Evolutionary conservation across 2,888 invertebrate species (phyloP).

Genomic region (Pristionchus entomophagus): DNA sequence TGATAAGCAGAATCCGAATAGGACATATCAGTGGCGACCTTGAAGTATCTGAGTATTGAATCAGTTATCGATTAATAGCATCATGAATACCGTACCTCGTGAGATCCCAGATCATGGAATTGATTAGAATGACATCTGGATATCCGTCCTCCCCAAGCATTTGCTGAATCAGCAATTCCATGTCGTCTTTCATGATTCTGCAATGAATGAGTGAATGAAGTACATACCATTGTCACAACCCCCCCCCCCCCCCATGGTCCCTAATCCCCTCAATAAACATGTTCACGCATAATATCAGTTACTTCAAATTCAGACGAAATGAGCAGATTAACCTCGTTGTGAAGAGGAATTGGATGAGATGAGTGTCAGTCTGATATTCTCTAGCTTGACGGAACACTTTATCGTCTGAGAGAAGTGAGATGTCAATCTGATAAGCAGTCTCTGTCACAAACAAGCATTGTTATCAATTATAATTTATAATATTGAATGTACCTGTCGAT

Average conservation of each 20-base stretch:
- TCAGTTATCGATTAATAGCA: neutral
- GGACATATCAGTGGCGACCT: neutral
- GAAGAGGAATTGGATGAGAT: conserved; percentile 59
- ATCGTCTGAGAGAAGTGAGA: conserved; percentile 53
- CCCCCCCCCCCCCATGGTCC: too few relatives aligned
- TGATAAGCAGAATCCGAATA: neutral
- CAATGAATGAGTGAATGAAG: neutral
- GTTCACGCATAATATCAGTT: too few relatives aligned
- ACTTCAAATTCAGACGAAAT: too few relatives aligned
- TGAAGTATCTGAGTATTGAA: conserved; percentile 46
- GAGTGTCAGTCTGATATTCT: conserved; percentile 56
- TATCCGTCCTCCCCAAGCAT: conserved; percentile 53
- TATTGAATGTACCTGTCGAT: conserved; percentile 53
- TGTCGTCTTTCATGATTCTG: conserved; percentile 59
- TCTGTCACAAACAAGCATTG: neutral
- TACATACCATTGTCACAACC: too few relatives aligned
- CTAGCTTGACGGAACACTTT: conserved; percentile 61
- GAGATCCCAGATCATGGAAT: conserved; percentile 63
- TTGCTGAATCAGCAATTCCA: conserved; percentile 53
- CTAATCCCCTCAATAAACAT: too few relatives aligned
- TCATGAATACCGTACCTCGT: conserved; percentile 51
- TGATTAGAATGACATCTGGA: conserved; percentile 60
- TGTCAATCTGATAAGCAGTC: neutral
- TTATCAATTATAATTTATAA: neutral
- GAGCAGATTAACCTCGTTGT: conserved; percentile 61